Percentiles rank a stretch among this genome's conserved stretches.
These are phyloP conservation scores for Danaus melanippus DNA, from an alignment of 1,140 invertebrate species.

Conservation along the genomic window DNA sequence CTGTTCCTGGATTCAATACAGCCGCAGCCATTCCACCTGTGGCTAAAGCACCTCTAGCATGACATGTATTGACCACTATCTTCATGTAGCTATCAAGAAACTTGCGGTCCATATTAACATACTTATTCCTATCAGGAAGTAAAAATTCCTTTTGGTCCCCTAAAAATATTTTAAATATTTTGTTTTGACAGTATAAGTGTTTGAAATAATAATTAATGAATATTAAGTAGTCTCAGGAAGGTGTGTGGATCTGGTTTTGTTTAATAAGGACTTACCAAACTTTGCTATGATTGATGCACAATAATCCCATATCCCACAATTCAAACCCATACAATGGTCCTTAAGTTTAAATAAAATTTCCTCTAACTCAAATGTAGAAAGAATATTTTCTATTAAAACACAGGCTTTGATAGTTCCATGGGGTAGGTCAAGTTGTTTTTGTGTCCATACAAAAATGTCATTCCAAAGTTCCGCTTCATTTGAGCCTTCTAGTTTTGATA, in stretches of 20 bases:
- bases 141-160: constrained; percentile 74
- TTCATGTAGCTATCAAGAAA: constrained; percentile 78
- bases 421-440: constrained; percentile 72
- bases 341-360: constrained; percentile 79
- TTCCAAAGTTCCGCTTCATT: constrained; percentile 80
- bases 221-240: no score
- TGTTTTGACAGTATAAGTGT: no score
- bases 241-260: no score
- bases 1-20: constrained; percentile 65
- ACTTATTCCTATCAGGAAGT: constrained; percentile 79
- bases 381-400: constrained; percentile 82
- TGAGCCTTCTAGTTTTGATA: constrained; percentile 79
- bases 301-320: constrained; percentile 86
- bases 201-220: no score
- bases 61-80: constrained; percentile 76
- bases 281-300: constrained; percentile 80
- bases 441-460: constrained; percentile 80
- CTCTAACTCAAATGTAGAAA: constrained; percentile 80
- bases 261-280: constrained; percentile 69
- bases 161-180: constrained; percentile 27
- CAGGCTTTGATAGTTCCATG: constrained; percentile 79
- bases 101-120: constrained; percentile 76
- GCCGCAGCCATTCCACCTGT: constrained; percentile 82
- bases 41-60: constrained; percentile 75
- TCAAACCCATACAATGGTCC: constrained; percentile 80